A percentile compares a stretch with the other conserved stretches of the same genome.
These are phyloP conservation scores for Chironomus tentans DNA, from an alignment of 2,888 invertebrate genomes.

Conservation along the genomic window DNA sequence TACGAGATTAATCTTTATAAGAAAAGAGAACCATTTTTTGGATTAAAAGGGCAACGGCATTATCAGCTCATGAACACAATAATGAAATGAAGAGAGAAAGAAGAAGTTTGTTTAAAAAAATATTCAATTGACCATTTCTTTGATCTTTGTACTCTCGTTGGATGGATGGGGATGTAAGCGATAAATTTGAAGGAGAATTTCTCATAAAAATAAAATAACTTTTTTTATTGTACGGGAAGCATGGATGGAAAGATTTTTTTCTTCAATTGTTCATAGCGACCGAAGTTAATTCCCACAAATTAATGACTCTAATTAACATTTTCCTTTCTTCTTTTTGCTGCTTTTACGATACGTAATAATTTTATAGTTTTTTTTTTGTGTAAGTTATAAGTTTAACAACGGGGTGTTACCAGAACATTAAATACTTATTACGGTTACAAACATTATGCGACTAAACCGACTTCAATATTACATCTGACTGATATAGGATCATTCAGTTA, in stretches of 20 bases:
- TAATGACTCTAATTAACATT: not conserved
- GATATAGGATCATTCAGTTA: not conserved
- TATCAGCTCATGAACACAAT: slow-evolving; percentile 14
- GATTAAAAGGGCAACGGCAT: slow-evolving; percentile 14
- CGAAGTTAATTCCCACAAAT: not conserved
- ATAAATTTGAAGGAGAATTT: not conserved
- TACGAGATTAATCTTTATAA: slow-evolving; percentile 26
- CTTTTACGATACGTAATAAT: not conserved
- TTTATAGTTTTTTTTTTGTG: not conserved
- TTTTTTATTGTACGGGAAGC: not conserved
- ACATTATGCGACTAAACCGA: not conserved
- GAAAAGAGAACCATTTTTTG: slow-evolving; percentile 22
- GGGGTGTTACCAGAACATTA: slow-evolving; percentile 1
- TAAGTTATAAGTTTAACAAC: not conserved
- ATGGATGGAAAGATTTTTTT: not conserved
- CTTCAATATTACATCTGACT: not conserved
- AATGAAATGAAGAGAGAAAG: slow-evolving; percentile 14
- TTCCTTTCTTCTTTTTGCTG: not conserved
- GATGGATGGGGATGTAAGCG: not conserved
- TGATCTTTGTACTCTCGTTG: slow-evolving; percentile 11
- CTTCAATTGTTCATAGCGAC: not conserved
- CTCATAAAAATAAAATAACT: too few species aligned
- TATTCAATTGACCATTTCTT: slow-evolving; percentile 10
- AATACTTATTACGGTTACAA: slow-evolving; percentile 4
- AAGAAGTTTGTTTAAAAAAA: slow-evolving; percentile 5